A percentile compares a stretch with the other conserved stretches of the same genome.
These are phyloP conservation scores for Pangasius djambal DNA, from an alignment of 2,797 vertebrate species.

Conservation along the genomic window DNA sequence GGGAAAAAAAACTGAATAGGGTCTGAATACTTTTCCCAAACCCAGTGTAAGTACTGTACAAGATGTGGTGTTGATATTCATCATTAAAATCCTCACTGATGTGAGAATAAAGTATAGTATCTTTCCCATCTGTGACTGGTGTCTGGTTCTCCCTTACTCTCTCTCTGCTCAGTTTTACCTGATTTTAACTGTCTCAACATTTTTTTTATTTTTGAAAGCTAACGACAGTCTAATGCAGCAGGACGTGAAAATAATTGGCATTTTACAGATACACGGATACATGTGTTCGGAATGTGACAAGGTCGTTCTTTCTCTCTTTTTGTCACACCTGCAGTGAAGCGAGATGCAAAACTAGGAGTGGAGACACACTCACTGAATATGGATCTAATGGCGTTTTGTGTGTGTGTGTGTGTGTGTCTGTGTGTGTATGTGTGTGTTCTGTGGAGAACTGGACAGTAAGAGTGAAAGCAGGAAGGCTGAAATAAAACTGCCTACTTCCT, in stretches of 20 bases:
- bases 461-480: background rate
- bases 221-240: background rate
- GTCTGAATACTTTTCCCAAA: too few relatives aligned
- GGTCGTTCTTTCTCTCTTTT: background rate
- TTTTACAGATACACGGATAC: background rate
- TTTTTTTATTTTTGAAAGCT: background rate
- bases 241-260: slow-evolving; percentile 15
- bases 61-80: background rate
- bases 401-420: background rate
- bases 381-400: background rate
- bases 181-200: background rate
- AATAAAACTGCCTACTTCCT: background rate
- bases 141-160: background rate
- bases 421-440: background rate
- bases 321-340: slow-evolving; percentile 16
- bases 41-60: background rate
- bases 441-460: slow-evolving; percentile 39
- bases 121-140: background rate
- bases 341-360: background rate
- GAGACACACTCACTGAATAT: background rate
- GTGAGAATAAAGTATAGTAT: background rate
- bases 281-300: slow-evolving; percentile 4
- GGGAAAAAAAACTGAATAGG: too few relatives aligned
- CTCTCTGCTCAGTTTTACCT: background rate
- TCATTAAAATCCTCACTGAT: background rate